Evolutionary conservation across 1,140 invertebrate species (phyloP).

Genomic region (Drosophila novamexicana): DNA sequence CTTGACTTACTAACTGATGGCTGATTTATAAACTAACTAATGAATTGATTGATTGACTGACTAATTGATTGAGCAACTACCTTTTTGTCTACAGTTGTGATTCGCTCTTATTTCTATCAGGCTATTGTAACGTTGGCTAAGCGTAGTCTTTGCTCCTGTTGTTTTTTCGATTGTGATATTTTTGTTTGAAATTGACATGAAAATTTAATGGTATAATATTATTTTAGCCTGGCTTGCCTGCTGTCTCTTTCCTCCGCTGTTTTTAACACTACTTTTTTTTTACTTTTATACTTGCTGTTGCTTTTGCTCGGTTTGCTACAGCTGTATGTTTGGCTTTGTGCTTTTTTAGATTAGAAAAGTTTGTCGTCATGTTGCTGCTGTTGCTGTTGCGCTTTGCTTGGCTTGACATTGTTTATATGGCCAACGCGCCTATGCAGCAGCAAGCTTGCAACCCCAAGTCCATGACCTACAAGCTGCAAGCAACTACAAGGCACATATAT

Average conservation of each 20-base stretch:
- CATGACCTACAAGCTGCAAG: constrained; percentile 1
- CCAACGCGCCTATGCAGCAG: constrained; percentile 49
- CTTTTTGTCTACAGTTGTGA: too few relatives aligned
- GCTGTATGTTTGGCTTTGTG: constrained; percentile 37
- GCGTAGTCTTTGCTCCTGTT: not conserved
- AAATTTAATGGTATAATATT: constrained; percentile 55
- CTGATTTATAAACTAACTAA: too few relatives aligned
- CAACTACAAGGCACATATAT: not conserved
- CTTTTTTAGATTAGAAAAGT: constrained; percentile 58
- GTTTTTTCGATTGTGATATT: not conserved
- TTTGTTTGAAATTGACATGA: constrained; percentile 44
- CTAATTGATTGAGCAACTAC: too few relatives aligned
- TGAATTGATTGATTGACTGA: too few relatives aligned
- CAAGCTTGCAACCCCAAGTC: constrained; percentile 17
- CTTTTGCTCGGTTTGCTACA: not conserved
- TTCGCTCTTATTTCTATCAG: too few relatives aligned
- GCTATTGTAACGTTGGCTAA: not conserved
- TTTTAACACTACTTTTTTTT: not conserved
- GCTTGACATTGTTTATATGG: constrained; percentile 50
- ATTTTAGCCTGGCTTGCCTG: constrained; percentile 12
- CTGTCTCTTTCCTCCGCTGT: not conserved
- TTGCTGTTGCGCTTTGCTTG: constrained; percentile 24
- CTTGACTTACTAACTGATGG: too few relatives aligned
- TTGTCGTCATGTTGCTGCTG: constrained; percentile 29
- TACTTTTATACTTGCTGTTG: not conserved